Evolutionary conservation across 2,797 vertebrate species (phyloP).

Genomic region (Channallabes apus): DNA sequence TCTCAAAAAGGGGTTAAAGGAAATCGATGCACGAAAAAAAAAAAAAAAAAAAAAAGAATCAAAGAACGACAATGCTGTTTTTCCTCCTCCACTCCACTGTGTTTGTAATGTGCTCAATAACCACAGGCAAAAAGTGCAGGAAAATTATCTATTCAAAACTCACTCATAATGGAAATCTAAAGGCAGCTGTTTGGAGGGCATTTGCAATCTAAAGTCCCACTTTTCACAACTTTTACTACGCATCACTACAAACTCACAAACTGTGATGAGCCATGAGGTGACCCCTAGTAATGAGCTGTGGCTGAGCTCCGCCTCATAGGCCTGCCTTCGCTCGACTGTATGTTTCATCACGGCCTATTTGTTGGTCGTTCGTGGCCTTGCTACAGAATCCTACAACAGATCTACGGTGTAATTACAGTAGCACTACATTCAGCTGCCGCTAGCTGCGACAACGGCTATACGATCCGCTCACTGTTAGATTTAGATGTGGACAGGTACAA

Average conservation of each 20-base stretch:
- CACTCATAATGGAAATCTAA: background rate
- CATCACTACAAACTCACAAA: too few species aligned
- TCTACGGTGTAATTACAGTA: too few species aligned
- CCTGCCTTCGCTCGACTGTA: too few species aligned
- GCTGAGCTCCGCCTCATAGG: too few species aligned
- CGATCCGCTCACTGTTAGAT: background rate
- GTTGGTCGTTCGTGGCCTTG: too few species aligned
- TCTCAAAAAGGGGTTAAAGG: background rate
- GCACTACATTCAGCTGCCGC: too few species aligned
- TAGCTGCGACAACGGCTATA: too few species aligned
- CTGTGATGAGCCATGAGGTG: too few species aligned
- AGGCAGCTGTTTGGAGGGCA: background rate
- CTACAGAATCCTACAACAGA: too few species aligned
- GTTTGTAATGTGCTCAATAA: background rate
- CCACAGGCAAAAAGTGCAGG: background rate
- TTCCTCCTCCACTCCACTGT: background rate
- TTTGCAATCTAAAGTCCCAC: background rate
- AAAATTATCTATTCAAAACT: background rate
- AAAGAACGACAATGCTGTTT: background rate
- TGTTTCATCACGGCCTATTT: too few species aligned
- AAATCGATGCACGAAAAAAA: conserved; percentile 1
- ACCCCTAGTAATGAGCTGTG: too few species aligned
- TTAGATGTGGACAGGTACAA: background rate
- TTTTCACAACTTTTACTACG: background rate
- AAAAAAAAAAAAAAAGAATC: too few species aligned